A percentile compares a stretch with the other conserved stretches of the same genome.
phyloP scores from a whole-genome alignment of 30 jellyfish, hydroid and myxozoan species.

The Aurelia coerulea region DNA sequence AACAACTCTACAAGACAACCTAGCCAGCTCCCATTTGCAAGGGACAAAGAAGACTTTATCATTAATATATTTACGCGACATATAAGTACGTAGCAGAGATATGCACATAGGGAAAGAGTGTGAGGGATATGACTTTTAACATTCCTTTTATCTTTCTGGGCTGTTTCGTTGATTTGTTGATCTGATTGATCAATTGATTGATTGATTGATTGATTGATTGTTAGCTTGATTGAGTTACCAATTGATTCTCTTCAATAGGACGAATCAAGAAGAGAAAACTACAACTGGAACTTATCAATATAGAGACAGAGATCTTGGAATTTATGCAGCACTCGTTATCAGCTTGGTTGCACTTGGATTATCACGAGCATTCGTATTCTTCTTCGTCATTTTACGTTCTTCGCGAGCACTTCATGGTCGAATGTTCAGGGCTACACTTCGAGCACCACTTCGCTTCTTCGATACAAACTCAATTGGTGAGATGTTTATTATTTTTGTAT shows the following conservation, averaged over 20 bases:
- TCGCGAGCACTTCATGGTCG: conserved; percentile 67
- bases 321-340: conserved; percentile 73
- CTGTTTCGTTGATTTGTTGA: too few species aligned
- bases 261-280: conserved; percentile 62
- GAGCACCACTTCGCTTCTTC: conserved; percentile 86
- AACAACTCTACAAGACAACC: too few species aligned
- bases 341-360: conserved; percentile 70
- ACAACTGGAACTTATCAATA: conserved; percentile 22
- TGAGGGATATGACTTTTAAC: too few species aligned
- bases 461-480: conserved; percentile 89
- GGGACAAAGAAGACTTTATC: too few species aligned
- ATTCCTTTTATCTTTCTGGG: too few species aligned
- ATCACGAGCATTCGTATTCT: conserved; percentile 70
- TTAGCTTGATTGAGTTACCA: too few species aligned
- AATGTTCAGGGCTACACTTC: conserved; percentile 80
- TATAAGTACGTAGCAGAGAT: too few species aligned
- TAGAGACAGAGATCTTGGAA: conserved; percentile 62
- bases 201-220: too few species aligned
- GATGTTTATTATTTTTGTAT: background rate
- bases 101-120: too few species aligned
- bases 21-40: too few species aligned
- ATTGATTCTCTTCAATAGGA: conserved; percentile 27
- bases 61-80: too few species aligned
- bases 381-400: conserved; percentile 56
- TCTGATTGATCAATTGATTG: too few species aligned